Conservation (phyloP, 2,797 vertebrate species). For the Phoeniculus purpureus region DNA sequence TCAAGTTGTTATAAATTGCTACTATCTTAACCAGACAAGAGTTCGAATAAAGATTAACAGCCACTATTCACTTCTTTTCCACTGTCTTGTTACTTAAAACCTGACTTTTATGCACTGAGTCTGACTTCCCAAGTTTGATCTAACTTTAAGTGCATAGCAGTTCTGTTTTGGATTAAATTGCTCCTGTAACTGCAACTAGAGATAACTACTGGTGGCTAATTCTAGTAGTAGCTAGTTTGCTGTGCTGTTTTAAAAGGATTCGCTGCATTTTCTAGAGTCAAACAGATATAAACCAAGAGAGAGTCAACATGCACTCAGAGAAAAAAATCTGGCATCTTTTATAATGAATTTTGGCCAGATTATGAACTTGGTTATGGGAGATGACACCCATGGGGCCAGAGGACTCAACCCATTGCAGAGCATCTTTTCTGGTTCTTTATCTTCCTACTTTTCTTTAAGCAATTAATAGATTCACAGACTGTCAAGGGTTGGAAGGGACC, state of each 20-base stretch:
- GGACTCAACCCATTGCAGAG: neutral
- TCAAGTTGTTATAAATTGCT: slow-evolving; percentile 62
- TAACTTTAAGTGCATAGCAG: neutral
- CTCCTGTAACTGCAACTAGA: neutral
- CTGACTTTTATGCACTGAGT: neutral
- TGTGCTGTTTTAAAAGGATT: neutral
- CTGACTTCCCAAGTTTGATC: neutral
- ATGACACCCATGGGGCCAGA: neutral
- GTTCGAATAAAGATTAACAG: slow-evolving; percentile 60
- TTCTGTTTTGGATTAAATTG: neutral
- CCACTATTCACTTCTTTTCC: neutral
- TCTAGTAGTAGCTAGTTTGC: neutral
- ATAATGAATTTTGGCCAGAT: neutral
- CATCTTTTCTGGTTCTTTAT: neutral
- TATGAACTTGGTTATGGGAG: neutral
- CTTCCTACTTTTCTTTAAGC: neutral
- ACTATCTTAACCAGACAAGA: slow-evolving; percentile 41
- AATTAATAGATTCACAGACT: neutral
- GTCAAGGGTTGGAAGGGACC: too few species aligned
- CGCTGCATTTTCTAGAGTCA: neutral
- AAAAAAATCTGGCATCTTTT: neutral
- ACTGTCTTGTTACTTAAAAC: neutral
- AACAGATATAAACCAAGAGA: neutral
- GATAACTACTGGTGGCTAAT: neutral
- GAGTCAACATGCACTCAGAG: accelerated